These are phyloP conservation scores for Rhadinocentrus ornatus DNA, from an alignment of 2,797 vertebrate genomes.

Conservation along the genomic window DNA sequence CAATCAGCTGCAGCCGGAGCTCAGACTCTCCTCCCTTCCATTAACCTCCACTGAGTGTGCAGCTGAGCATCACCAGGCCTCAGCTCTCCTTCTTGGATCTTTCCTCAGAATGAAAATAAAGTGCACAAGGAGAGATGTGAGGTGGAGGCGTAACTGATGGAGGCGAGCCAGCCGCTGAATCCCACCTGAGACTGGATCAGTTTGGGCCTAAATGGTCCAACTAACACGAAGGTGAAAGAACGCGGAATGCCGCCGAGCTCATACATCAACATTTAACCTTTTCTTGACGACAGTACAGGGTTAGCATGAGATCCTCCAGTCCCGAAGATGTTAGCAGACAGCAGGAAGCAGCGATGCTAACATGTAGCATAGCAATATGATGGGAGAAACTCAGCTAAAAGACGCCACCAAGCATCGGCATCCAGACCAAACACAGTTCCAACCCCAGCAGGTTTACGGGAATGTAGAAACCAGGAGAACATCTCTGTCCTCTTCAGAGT, in stretches of 20 bases:
- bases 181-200: conserved; percentile 19
- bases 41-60: conserved; percentile 89
- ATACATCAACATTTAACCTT: conserved; percentile 16
- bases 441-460: no score
- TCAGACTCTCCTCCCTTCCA: conserved; percentile 83
- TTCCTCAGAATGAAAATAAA: conserved; percentile 74
- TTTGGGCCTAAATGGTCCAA: neutral
- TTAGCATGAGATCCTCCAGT: no score
- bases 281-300: no score
- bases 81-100: conserved; percentile 72
- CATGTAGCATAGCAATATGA: no score
- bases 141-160: conserved; percentile 12
- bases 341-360: no score
- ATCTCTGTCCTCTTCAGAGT: no score
- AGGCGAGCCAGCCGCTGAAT: conserved; percentile 4
- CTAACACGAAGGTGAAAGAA: neutral
- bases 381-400: no score
- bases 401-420: no score
- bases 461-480: no score
- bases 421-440: no score
- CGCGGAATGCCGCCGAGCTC: conserved; percentile 15
- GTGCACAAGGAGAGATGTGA: conserved; percentile 17
- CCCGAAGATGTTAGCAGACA: no score
- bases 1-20: conserved; percentile 80
- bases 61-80: conserved; percentile 86